Percentiles rank a stretch among this genome's conserved stretches.
Evolutionary conservation across 2,888 invertebrate species (phyloP).

Genomic region (Cremastinae sp.): DNA sequence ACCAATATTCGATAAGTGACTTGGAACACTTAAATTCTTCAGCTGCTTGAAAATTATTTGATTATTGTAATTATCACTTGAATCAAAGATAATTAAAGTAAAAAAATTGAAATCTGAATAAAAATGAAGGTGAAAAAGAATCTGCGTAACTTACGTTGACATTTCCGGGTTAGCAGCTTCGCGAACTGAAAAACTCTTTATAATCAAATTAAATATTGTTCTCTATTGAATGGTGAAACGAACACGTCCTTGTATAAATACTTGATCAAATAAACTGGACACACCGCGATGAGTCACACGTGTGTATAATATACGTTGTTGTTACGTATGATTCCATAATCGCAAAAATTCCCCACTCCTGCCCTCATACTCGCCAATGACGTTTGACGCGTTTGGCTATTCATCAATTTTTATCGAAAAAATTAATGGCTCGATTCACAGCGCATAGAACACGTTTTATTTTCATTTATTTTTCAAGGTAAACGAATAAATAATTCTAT

Average conservation of each 20-base stretch:
- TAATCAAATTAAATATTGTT: not conserved
- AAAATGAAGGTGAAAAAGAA: slow-evolving; percentile 9
- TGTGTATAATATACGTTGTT: slow-evolving; percentile 1
- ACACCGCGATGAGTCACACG: slow-evolving; percentile 17
- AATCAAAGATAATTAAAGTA: no score
- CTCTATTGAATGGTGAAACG: not conserved
- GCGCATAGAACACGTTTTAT: not conserved
- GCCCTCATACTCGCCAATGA: not conserved
- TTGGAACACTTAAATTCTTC: not conserved
- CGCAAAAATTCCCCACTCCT: slow-evolving; percentile 18
- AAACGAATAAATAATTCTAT: not conserved
- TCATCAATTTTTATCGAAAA: not conserved
- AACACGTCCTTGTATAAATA: not conserved
- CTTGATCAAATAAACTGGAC: slow-evolving; percentile 5
- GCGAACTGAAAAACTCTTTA: not conserved
- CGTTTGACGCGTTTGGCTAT: not conserved
- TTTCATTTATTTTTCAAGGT: not conserved
- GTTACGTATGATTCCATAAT: slow-evolving; percentile 3
- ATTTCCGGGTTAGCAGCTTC: slow-evolving; percentile 39
- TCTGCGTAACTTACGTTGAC: slow-evolving; percentile 42
- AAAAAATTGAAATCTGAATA: no score
- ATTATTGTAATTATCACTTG: no score
- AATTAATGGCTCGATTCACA: not conserved
- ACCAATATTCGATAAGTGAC: no score
- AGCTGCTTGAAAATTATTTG: not conserved